Evolutionary conservation across 2,888 invertebrate genomes (phyloP).

Genomic region (Kuschelorhynchus macadamiae): DNA sequence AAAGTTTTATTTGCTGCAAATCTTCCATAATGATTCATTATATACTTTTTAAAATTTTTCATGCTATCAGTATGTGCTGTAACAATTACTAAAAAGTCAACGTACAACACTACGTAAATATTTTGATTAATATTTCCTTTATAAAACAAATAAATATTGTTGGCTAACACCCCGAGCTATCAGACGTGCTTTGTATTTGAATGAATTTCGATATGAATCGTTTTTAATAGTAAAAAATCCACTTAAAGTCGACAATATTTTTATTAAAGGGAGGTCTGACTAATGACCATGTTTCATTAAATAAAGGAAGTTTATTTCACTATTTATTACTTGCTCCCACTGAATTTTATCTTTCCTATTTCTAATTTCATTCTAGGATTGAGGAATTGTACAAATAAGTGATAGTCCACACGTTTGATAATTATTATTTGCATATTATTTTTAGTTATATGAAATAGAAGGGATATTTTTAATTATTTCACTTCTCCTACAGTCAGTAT

Average conservation of each 20-base stretch:
- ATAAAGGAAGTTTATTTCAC: constrained; percentile 7
- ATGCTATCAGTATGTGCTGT: constrained; percentile 17
- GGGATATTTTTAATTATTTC: constrained; percentile 13
- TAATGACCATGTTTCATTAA: too few species aligned
- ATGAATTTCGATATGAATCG: too few species aligned
- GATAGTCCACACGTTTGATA: not conserved
- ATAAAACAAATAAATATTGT: too few species aligned
- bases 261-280: too few species aligned
- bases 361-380: constrained; percentile 16
- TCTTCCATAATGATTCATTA: constrained; percentile 33
- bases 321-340: constrained; percentile 1
- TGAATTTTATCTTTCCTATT: not conserved
- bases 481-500: not conserved
- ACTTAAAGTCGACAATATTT: too few species aligned
- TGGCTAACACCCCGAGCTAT: too few species aligned
- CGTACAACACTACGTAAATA: too few species aligned
- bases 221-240: too few species aligned
- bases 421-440: constrained; percentile 1
- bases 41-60: constrained; percentile 38
- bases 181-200: too few species aligned
- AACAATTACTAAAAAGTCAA: too few species aligned
- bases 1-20: constrained; percentile 47
- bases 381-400: constrained; percentile 1
- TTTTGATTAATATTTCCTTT: too few species aligned
- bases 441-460: constrained; percentile 25